phyloP scores from a whole-genome alignment of 1,140 invertebrate species.

The Heliconius melpomene region DNA sequence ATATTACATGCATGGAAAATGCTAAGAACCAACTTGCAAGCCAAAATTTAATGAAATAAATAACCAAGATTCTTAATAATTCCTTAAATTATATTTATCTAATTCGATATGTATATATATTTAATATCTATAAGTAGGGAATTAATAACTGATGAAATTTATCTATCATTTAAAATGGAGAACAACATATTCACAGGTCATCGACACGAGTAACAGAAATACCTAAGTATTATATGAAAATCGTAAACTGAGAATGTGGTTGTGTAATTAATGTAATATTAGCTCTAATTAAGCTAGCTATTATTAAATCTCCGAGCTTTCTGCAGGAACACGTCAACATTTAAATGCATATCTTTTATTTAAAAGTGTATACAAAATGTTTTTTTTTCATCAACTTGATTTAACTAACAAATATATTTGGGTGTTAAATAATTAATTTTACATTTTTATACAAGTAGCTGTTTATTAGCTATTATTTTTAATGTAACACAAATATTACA shows the following conservation, averaged over 20 bases:
- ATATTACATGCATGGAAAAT: constrained; percentile 64
- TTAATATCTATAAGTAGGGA: background rate
- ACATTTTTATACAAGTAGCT: constrained; percentile 14
- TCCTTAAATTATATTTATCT: background rate
- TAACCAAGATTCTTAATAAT: constrained; percentile 15
- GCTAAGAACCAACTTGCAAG: constrained; percentile 56
- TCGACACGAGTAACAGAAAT: background rate
- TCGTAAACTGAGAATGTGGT: constrained; percentile 27
- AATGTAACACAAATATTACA: constrained; percentile 8
- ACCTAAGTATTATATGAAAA: constrained; percentile 17
- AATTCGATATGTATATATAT: background rate
- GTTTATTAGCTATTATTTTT: background rate
- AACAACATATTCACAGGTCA: background rate
- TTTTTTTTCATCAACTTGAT: constrained; percentile 27
- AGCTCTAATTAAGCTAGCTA: constrained; percentile 48
- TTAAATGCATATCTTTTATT: constrained; percentile 58
- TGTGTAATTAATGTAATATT: constrained; percentile 61
- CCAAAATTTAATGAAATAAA: constrained; percentile 48
- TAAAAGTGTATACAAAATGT: constrained; percentile 60
- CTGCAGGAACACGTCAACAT: constrained; percentile 62
- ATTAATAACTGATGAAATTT: constrained; percentile 12
- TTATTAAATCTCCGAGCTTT: constrained; percentile 68
- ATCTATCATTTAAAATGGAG: background rate
- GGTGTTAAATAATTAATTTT: constrained; percentile 16
- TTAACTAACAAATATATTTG: constrained; percentile 26